Evolutionary conservation across 2,888 invertebrate species (phyloP).

Genomic region (Gastracanthus pulcherrimus): DNA sequence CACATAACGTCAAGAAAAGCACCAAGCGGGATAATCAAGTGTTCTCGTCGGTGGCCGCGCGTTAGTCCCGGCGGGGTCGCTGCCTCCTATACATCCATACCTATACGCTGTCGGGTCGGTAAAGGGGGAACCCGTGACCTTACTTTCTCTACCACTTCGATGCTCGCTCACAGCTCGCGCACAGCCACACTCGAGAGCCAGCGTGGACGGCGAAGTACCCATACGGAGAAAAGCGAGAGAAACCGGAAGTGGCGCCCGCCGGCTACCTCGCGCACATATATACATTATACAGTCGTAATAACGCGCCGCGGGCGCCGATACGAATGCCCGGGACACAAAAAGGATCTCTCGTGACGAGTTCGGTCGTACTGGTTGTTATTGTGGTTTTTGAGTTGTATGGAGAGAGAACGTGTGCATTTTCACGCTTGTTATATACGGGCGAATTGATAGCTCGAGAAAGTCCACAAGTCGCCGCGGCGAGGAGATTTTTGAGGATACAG

Average conservation of each 20-base stretch:
- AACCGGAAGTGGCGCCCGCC: background rate
- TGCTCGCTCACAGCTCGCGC: background rate
- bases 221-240: background rate
- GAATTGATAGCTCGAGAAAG: background rate
- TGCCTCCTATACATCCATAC: background rate
- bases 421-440: background rate
- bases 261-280: no score
- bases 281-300: background rate
- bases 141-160: constrained; percentile 35
- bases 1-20: background rate
- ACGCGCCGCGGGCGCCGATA: background rate
- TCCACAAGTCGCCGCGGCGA: background rate
- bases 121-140: constrained; percentile 32
- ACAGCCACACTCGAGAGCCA: background rate
- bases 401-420: background rate
- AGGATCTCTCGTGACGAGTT: no score
- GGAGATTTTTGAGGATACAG: background rate
- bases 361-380: background rate
- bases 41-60: background rate
- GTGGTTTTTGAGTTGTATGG: background rate
- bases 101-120: background rate
- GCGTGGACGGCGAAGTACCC: background rate
- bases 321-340: no score
- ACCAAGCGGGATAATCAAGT: background rate
- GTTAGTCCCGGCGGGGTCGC: background rate